Base-by-base conservation (phyloP, 2,797 vertebrate genomes). In the Fringilla coelebs region DNA sequence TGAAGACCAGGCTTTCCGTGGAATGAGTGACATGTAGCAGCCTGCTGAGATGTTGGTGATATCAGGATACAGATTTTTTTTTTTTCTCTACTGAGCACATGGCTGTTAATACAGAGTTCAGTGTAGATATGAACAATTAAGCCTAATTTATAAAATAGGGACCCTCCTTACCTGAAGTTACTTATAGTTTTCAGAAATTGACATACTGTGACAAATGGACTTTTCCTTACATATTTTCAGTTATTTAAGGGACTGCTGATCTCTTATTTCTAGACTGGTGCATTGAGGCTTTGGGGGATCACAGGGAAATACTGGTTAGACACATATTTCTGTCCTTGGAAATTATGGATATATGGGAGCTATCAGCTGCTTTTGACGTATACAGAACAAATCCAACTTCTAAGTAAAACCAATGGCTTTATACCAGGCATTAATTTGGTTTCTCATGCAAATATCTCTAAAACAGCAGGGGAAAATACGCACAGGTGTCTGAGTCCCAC, bases 21-120 rank as follows among this genome's bases (percentile, higher is more conserved):
- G 91, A 96, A 96, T 94, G 89, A 94, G 91, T 95, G 96, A 96
- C 96, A 63, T 96, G 89, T 94, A 96, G 74, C 83, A 95, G 80
- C 95, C 77, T 97, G 96, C 89, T 93, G 93, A 96, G 96, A 96
- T 96, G 89, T 29, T 90, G 74, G 71, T 94, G 94, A 96, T 95
- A 95, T 0, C 74, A 88, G 67, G 57, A 71, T 96, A 71, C 19
- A 45, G 83, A 57, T 84, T 38, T 74, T 65, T 89, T 89, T 79
- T 68, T 46, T 17, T 73, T 3, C 70, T 88, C 70, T 88, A 45
- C 54, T 74, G 62, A 78, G 84, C 91, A 90, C 88, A 85, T 49
- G 88, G 74, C 41, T 91, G 38, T 79, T 96, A 90, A 94, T 94
- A 95, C 89, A 94, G 83, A 91, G 38, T 51, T 88, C 71, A 65